Evolutionary conservation across 2,113 vertebrate species (phyloP), one percentile per base, ranked within the genome.

Genomic region (Rostratula benghalensis): DNA sequence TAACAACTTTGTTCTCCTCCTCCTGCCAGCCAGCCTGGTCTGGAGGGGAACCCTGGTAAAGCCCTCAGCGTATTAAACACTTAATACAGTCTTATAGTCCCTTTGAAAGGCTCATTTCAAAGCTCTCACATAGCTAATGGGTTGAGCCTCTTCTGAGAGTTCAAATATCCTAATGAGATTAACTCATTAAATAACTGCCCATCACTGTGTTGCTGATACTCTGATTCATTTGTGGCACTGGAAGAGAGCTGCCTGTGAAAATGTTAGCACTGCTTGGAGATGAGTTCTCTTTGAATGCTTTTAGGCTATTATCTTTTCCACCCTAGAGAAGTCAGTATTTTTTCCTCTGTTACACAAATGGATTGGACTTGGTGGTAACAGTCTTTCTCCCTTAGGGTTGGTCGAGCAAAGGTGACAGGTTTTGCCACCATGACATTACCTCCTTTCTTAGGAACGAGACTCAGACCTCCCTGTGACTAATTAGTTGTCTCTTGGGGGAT

Each of bases 161-260:
- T 96, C 82, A 94, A 80, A 85, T 76, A 89, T 65, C 89, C 93
- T 93, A 94, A 93, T 82, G 92, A 94, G 96, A 94, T 96, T 97
- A 96, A 94, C 77, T 94, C 83, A 85, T 94, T 96, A 96, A 96
- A 73, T 94, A 91, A 91, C 81, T 93, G 89, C 74, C 93, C 70
- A 79, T 94, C 57, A 76, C 51, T 76, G 75, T 53, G 60, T 48
- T 84, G 63, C 61, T 82, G 86, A 65, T 90, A 35, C 20, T 89
- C 59, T 80, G 64, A 53, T 92, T 92, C 37, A 1, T 93, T 87
- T 94, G 69, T 75, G 30, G 14, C 51, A 37, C 45, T 61, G 53
- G 28, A 92, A 79, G 37, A 94, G 30, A 65, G 24, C 56, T 87
- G 48, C 59, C 89, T 83, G 63, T 91, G 65, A 71, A 93, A 94